Base-by-base conservation (phyloP, 2,797 vertebrate species). In the Gadopsis marmoratus region DNA sequence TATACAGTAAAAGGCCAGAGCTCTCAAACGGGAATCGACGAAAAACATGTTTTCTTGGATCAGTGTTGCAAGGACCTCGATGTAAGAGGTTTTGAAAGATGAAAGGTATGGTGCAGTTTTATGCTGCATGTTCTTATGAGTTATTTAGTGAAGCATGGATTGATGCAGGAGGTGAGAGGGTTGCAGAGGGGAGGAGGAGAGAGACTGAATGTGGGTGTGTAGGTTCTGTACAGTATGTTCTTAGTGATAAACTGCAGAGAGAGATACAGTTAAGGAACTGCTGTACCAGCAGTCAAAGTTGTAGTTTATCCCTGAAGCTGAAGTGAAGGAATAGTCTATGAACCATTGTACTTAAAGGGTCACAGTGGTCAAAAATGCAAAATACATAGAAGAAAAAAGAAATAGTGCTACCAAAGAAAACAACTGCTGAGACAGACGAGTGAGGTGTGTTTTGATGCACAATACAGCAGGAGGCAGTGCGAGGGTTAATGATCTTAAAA, bases 111-210 rank as follows among this genome's bases (percentile, higher is more conserved):
- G 1, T 55, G 65, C 66, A 51, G 84, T 71, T 67, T 17, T 76
- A 68, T 29, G 69, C 79, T 31, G 71, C 74, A 59, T 88, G 71
- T 83, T 86, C 86, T 92, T 75, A 85, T 92, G 77, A 90, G 81
- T 93, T 93, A 94, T 94, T 93, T 69, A 91, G 71, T 29, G 41
- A 72, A 76, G 43, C 71, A 60, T 88, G 63, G 74, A 90, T 84
- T 82, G 80, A 87, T 75, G 71, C 39, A n/a, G 67, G 68, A 78
- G 69, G 64, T 71, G 60, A 71, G 62, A 80, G 50, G 29, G 60
- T 76, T 73, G 60, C 7, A 16, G 64, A 31, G 1, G 21, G 59
- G 53, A 61, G 29, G 14, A 39, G 31, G 78, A 35, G 13, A 19
- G 53, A 71, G 51, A 60, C n/a, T 31, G 50, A 47, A 12, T 68